Evolutionary conservation across 1,140 invertebrate species (phyloP).

Genomic region (Drosophila arawakana): DNA sequence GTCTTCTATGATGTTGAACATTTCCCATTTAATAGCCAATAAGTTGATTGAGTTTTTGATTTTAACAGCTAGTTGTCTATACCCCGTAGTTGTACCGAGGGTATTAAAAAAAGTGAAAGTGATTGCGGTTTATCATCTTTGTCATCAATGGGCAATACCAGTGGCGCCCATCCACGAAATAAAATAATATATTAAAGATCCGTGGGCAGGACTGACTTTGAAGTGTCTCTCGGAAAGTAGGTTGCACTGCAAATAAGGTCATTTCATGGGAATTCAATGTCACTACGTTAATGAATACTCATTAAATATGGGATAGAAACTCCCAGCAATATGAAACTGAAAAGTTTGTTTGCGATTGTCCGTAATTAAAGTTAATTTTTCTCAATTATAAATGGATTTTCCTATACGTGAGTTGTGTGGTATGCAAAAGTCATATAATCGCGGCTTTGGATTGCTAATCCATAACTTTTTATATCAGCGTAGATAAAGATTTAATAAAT

Average conservation of each 20-base stretch:
- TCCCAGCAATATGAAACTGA: not conserved
- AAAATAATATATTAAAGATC: conserved; percentile 16
- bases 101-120: conserved; percentile 68
- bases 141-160: conserved; percentile 31
- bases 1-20: too few species aligned
- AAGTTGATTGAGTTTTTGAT: too few species aligned
- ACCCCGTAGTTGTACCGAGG: not conserved
- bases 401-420: conserved; percentile 1
- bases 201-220: conserved; percentile 12
- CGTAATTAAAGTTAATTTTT: conserved; percentile 1
- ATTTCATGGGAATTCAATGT: not conserved
- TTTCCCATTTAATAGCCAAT: too few species aligned
- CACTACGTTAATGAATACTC: not conserved
- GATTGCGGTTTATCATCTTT: conserved; percentile 59
- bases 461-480: too few species aligned
- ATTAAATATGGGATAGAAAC: not conserved
- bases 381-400: not conserved
- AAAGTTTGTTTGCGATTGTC: conserved; percentile 2
- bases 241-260: conserved; percentile 4
- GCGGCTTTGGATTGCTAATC: not conserved
- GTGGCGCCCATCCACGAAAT: conserved; percentile 13
- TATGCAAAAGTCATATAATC: conserved; percentile 1
- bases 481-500: not conserved
- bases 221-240: not conserved
- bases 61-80: not conserved